phyloP scores from a whole-genome alignment of 1,140 invertebrate genomes.

The Trachymyrmex cornetzi region DNA sequence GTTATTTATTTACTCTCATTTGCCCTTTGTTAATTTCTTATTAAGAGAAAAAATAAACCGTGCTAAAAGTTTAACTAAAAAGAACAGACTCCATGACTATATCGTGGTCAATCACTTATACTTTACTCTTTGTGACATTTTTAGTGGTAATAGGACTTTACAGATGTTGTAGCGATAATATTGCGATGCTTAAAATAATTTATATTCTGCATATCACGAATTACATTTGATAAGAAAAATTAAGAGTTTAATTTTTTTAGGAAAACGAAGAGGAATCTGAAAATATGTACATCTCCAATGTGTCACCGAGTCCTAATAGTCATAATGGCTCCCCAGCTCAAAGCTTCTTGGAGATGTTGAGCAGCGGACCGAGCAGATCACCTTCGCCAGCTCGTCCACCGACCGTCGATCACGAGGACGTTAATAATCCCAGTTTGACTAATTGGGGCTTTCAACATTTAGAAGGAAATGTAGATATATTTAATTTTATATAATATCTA shows the following conservation, averaged over 20 bases:
- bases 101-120: too few species aligned
- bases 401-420: conserved; percentile 81
- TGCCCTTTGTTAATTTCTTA: too few species aligned
- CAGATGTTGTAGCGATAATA: neutral
- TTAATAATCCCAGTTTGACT: conserved; percentile 83
- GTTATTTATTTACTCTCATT: too few species aligned
- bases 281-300: conserved; percentile 75
- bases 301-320: conserved; percentile 72
- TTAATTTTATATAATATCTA: neutral
- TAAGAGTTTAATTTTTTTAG: conserved; percentile 56
- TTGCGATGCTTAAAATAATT: neutral
- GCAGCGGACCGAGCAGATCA: conserved; percentile 84
- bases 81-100: too few species aligned
- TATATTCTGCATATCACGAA: neutral
- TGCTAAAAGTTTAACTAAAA: too few species aligned
- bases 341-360: conserved; percentile 85
- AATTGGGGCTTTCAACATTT: conserved; percentile 84
- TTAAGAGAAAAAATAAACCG: too few species aligned
- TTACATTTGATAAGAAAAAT: neutral
- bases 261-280: conserved; percentile 85
- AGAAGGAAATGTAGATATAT: conserved; percentile 77
- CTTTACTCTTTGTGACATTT: neutral
- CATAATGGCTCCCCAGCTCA: conserved; percentile 77
- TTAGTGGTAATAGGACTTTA: conserved; percentile 9
- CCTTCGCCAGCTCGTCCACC: conserved; percentile 83